phyloP scores from a whole-genome alignment of 2,888 invertebrate genomes.

The Ophion ellenae region DNA sequence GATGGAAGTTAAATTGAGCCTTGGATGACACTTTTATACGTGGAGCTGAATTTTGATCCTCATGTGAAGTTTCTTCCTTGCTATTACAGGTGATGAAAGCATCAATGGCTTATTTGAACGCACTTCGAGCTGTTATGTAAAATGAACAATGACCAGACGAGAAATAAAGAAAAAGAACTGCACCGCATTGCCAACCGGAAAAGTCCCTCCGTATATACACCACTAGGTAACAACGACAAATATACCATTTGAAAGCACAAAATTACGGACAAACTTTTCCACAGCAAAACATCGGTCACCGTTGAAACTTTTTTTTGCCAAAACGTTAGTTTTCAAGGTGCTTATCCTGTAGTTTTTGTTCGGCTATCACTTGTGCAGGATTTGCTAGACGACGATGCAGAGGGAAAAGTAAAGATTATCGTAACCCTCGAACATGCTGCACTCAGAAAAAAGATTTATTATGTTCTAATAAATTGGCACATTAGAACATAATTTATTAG shows the following conservation, averaged over 20 bases:
- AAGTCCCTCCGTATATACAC: neutral
- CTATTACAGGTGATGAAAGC: slow-evolving; percentile 59
- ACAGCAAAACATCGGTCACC: neutral
- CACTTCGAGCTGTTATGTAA: slow-evolving; percentile 48
- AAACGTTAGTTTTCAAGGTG: too few species aligned
- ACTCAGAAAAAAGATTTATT: too few species aligned
- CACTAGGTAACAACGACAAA: neutral
- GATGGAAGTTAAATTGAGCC: neutral
- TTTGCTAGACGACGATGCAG: too few species aligned
- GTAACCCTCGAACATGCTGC: neutral
- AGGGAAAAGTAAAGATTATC: neutral
- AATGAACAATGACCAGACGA: neutral
- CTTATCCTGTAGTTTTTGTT: neutral
- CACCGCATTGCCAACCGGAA: neutral
- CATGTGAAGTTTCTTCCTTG: neutral
- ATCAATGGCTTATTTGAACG: slow-evolving; percentile 58
- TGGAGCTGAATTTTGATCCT: neutral
- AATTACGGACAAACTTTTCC: neutral
- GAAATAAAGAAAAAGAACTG: neutral
- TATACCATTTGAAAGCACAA: neutral
- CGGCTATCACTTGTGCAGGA: neutral
- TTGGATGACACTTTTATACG: neutral
- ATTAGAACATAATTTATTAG: too few species aligned
- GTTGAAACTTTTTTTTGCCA: neutral
- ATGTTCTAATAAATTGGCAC: too few species aligned